Conservation (phyloP, 2,113 vertebrate genomes). For the Ovis canadensis region DNA sequence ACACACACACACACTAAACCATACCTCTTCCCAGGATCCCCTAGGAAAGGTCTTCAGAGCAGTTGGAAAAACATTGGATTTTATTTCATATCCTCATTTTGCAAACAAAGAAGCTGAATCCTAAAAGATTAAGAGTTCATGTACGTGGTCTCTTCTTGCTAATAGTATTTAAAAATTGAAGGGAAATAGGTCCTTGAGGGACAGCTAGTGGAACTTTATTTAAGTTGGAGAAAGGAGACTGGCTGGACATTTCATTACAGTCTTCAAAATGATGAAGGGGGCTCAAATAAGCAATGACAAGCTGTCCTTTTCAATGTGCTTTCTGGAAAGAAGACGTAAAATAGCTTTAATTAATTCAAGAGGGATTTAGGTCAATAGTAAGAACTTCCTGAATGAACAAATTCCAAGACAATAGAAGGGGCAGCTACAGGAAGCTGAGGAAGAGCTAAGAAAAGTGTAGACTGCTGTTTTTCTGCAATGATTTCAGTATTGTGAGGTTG, state of each 20-base stretch:
- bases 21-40: background rate
- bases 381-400: conserved; percentile 45
- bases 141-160: background rate
- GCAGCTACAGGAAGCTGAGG: background rate
- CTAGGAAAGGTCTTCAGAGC: background rate
- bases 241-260: conserved; percentile 29
- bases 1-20: background rate
- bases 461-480: background rate
- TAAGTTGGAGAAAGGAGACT: conserved; percentile 19
- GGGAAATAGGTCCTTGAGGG: background rate
- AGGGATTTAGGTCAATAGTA: conserved; percentile 48
- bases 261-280: conserved; percentile 41
- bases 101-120: background rate
- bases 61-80: conserved; percentile 1
- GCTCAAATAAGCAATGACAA: conserved; percentile 41
- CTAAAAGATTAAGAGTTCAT: conserved; percentile 4
- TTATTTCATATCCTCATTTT: conserved; percentile 26
- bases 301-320: conserved; percentile 46
- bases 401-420: conserved; percentile 36
- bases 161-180: conserved; percentile 5
- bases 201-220: background rate
- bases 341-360: conserved; percentile 67
- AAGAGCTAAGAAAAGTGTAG: background rate
- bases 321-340: conserved; percentile 49
- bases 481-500: background rate